Conservation (phyloP, 64 coral and sea anemone genomes). For the Catalaphyllia jardinei region DNA sequence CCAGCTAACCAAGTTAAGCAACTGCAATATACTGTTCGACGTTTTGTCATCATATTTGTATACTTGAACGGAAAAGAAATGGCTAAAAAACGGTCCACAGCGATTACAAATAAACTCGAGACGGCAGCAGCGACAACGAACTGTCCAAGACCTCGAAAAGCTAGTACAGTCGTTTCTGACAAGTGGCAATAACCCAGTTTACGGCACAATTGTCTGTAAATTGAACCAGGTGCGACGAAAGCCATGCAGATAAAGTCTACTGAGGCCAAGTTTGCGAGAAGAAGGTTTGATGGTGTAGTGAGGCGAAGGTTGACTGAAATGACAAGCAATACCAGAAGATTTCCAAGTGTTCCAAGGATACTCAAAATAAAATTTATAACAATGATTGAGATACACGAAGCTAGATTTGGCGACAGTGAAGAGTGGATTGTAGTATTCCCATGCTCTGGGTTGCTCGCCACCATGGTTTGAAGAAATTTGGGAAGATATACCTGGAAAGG, state of each 20-base stretch:
- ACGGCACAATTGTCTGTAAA: background rate
- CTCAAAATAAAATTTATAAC: background rate
- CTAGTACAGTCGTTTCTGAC: background rate
- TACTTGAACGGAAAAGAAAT: slow-evolving; percentile 38
- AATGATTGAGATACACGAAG: background rate
- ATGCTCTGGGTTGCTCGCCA: background rate
- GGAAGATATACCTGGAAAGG: too few relatives aligned
- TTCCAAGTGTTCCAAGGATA: slow-evolving; percentile 24
- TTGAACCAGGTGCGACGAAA: slow-evolving; percentile 9
- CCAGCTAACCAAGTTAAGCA: background rate
- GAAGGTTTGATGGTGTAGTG: slow-evolving; percentile 9
- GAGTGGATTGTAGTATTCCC: background rate
- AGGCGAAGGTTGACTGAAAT: slow-evolving; percentile 27
- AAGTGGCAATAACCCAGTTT: background rate
- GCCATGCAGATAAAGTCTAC: slow-evolving; percentile 5
- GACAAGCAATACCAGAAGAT: slow-evolving; percentile 19
- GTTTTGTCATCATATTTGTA: slow-evolving; percentile 5
- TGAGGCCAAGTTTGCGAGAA: slow-evolving; percentile 18
- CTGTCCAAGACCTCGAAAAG: background rate
- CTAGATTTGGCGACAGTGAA: background rate
- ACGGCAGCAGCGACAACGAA: slow-evolving; percentile 13
- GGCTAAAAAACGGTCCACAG: slow-evolving; percentile 17
- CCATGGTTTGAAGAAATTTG: background rate
- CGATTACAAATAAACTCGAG: slow-evolving; percentile 32
- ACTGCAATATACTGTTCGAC: background rate